Evolutionary conservation across 2,888 invertebrate genomes (phyloP).

Genomic region (Eurois occulta): DNA sequence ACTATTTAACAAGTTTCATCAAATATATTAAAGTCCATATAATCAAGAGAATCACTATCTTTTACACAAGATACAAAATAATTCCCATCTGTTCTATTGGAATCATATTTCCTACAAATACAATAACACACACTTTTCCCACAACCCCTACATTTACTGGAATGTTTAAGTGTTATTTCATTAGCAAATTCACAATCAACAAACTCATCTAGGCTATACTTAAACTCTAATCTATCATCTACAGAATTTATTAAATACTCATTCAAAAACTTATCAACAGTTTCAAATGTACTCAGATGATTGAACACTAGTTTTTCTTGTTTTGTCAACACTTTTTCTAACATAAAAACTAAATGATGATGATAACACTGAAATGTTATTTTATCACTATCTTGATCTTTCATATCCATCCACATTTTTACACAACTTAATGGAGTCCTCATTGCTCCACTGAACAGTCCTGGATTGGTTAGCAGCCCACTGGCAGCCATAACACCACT

Average conservation of each 20-base stretch:
- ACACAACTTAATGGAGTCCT: conserved; percentile 94
- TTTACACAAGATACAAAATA: conserved; percentile 82
- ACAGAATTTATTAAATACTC: conserved; percentile 87
- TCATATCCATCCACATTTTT: conserved; percentile 95
- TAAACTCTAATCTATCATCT: conserved; percentile 67
- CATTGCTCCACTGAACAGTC: conserved; percentile 94
- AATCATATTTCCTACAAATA: conserved; percentile 82
- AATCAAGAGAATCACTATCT: conserved; percentile 81
- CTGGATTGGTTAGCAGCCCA: conserved; percentile 97
- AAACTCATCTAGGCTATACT: conserved; percentile 77
- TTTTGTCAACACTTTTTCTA: conserved; percentile 94
- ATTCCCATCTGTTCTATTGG: conserved; percentile 77
- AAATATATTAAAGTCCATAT: conserved; percentile 86
- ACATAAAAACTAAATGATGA: conserved; percentile 99
- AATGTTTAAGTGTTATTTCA: conserved; percentile 84
- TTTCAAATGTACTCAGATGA: conserved; percentile 92
- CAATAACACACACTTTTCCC: conserved; percentile 83
- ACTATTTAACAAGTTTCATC: conserved; percentile 62
- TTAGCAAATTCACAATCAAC: conserved; percentile 82
- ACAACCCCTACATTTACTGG: conserved; percentile 84
- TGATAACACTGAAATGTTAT: conserved; percentile 97
- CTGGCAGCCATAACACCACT: conserved; percentile 98
- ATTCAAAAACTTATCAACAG: conserved; percentile 93
- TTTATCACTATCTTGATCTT: conserved; percentile 90
- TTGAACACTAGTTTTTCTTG: conserved; percentile 95